Conservation (phyloP, 2,888 invertebrate genomes). For the Scaptodrosophila latifasciaeformis region DNA sequence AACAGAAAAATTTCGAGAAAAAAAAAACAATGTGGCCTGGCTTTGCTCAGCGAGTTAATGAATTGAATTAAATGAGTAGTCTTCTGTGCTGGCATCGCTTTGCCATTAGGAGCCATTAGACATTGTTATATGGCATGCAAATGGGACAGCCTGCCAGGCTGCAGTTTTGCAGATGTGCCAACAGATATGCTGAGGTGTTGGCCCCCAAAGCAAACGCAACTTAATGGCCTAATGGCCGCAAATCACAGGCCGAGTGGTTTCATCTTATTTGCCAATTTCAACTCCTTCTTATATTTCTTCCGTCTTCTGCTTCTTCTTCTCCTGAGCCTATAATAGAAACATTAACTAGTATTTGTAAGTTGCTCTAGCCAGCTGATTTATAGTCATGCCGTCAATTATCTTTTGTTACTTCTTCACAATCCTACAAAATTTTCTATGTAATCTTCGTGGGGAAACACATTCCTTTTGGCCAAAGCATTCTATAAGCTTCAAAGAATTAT, state of each 20-base stretch:
- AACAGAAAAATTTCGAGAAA: constrained; percentile 2
- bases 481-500: no score
- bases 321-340: constrained; percentile 28
- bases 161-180: no score
- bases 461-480: no score
- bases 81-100: constrained; percentile 20
- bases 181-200: not conserved
- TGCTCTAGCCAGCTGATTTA: no score
- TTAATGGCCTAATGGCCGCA: constrained; percentile 25
- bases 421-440: no score
- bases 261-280: no score
- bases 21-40: constrained; percentile 15
- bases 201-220: constrained; percentile 9
- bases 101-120: constrained; percentile 41
- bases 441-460: no score
- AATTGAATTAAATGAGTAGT: constrained; percentile 56
- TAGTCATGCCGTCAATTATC: no score
- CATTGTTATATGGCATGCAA: constrained; percentile 34
- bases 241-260: constrained; percentile 7
- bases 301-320: no score
- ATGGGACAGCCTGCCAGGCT: constrained; percentile 11
- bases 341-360: constrained; percentile 22
- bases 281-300: no score
- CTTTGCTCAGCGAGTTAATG: constrained; percentile 40
- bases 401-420: no score